Evolutionary conservation across 2,888 invertebrate genomes (phyloP).

Genomic region (Onthophagus sagittarius): DNA sequence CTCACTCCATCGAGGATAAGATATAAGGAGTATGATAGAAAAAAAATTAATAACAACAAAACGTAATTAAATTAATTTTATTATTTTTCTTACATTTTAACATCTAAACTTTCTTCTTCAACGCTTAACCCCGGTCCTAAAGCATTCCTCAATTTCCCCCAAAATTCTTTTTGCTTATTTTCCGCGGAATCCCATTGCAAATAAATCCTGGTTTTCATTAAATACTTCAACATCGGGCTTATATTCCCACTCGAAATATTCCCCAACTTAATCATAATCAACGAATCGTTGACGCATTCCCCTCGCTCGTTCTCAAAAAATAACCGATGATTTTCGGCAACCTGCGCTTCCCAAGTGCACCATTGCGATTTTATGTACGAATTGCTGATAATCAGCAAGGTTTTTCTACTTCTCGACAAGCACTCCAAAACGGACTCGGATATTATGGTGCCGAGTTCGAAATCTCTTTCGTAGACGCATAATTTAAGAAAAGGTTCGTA

Average conservation of each 20-base stretch:
- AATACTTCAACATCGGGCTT: slow-evolving; percentile 58
- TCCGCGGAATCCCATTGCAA: slow-evolving; percentile 56
- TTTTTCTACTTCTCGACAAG: slow-evolving; percentile 61
- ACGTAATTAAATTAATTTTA: no score
- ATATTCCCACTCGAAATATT: slow-evolving; percentile 55
- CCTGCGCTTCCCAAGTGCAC: slow-evolving; percentile 68
- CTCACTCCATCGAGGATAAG: no score
- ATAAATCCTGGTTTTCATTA: slow-evolving; percentile 63
- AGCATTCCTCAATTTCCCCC: slow-evolving; percentile 41
- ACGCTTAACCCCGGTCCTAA: slow-evolving; percentile 29
- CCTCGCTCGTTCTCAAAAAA: slow-evolving; percentile 53
- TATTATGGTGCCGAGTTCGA: slow-evolving; percentile 60
- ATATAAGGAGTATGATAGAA: no score
- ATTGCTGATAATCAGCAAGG: slow-evolving; percentile 64
- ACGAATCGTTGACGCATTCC: slow-evolving; percentile 54
- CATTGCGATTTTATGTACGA: slow-evolving; percentile 68
- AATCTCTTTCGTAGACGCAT: slow-evolving; percentile 68
- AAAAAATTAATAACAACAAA: no score
- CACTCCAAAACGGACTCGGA: slow-evolving; percentile 63
- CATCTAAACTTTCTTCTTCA: no score
- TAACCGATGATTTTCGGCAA: slow-evolving; percentile 63
- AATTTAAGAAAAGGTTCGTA: slow-evolving; percentile 58
- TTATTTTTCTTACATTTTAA: no score
- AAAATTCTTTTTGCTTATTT: slow-evolving; percentile 42
- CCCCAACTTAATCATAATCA: slow-evolving; percentile 61